Percentiles rank a stretch among this genome's conserved stretches.
phyloP scores from a whole-genome alignment of 1,140 invertebrate genomes.

The Drosophila grimshawi region DNA sequence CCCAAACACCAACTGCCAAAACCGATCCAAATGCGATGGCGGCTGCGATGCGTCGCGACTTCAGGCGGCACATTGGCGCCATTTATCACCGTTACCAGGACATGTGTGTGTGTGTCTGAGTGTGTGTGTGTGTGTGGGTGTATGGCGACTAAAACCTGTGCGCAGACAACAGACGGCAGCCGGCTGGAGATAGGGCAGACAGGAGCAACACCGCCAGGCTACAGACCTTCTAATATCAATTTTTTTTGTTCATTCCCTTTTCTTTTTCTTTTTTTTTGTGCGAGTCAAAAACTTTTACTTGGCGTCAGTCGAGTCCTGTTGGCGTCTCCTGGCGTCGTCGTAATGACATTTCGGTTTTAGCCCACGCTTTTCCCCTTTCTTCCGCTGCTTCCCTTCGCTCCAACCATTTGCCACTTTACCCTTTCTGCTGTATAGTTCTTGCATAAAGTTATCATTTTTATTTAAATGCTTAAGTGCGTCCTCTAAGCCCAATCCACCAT shows the following conservation, averaged over 20 bases:
- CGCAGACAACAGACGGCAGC: constrained; percentile 57
- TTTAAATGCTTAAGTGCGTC: constrained; percentile 79
- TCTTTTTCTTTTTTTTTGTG: constrained; percentile 25
- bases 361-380: constrained; percentile 3
- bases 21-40: constrained; percentile 47
- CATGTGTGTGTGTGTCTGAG: constrained; percentile 50
- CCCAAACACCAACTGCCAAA: constrained; percentile 3
- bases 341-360: constrained; percentile 76
- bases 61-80: constrained; percentile 81
- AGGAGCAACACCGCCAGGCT: constrained; percentile 25
- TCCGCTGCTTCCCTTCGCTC: background rate
- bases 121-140: constrained; percentile 8
- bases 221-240: constrained; percentile 66
- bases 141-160: constrained; percentile 72
- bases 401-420: constrained; percentile 53
- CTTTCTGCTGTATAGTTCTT: constrained; percentile 43
- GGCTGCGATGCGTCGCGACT: constrained; percentile 73
- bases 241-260: constrained; percentile 29
- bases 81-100: constrained; percentile 83
- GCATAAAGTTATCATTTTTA: constrained; percentile 83
- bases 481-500: background rate
- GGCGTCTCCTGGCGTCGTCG: constrained; percentile 63
- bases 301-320: constrained; percentile 70
- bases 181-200: constrained; percentile 16
- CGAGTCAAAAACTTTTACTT: constrained; percentile 75